Conservation (phyloP, 2,797 vertebrate species). For the Macropodus opercularis region DNA sequence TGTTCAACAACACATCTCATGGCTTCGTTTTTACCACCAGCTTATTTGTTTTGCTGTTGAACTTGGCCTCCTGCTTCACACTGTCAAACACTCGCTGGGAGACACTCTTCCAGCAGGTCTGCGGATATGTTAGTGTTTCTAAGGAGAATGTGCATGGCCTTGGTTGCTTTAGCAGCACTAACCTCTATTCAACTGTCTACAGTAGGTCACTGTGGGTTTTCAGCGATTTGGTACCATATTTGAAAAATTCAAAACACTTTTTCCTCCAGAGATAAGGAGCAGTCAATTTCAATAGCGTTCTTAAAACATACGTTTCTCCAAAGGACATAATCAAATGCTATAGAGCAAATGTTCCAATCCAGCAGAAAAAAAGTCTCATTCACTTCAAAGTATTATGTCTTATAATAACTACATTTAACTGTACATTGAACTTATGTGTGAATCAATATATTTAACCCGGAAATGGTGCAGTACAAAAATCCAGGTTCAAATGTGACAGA, state of each 20-base stretch:
- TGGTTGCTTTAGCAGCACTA: neutral
- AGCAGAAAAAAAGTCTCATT: conserved; percentile 38
- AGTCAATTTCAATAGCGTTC: conserved; percentile 35
- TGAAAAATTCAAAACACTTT: conserved; percentile 9
- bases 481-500: too few species aligned
- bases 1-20: conserved; percentile 1
- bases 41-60: conserved; percentile 34
- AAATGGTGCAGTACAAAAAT: too few species aligned
- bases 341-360: conserved; percentile 8
- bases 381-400: conserved; percentile 35
- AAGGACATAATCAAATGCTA: conserved; percentile 15
- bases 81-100: conserved; percentile 15
- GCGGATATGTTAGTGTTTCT: conserved; percentile 5
- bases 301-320: conserved; percentile 38
- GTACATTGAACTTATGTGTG: too few species aligned
- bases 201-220: conserved; percentile 11
- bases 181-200: neutral
- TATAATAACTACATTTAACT: conserved; percentile 1
- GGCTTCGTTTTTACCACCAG: conserved; percentile 2
- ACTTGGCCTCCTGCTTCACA: conserved; percentile 7
- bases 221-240: neutral
- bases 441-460: too few species aligned
- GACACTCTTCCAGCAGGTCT: conserved; percentile 6
- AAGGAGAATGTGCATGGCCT: neutral
- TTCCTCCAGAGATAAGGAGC: conserved; percentile 16